Evolutionary conservation across 2,113 vertebrate genomes (phyloP).

Genomic region (Corydoras sp.): DNA sequence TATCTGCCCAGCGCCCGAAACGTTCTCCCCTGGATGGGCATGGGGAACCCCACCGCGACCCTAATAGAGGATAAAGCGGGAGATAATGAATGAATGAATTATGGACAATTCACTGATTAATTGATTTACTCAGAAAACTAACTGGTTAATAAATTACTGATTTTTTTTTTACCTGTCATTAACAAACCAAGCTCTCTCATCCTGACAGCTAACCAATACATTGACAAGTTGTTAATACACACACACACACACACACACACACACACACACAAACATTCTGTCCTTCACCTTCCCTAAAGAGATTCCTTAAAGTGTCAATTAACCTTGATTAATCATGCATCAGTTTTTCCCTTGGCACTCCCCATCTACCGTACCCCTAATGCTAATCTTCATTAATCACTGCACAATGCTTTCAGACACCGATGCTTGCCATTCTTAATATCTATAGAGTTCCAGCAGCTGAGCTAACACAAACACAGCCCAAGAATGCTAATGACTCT

Average conservation of each 20-base stretch:
- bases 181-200: not conserved
- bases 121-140: not conserved
- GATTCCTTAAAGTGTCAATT: constrained; percentile 30
- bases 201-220: not conserved
- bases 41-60: too few species aligned
- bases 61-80: too few species aligned
- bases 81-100: too few species aligned
- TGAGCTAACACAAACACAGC: constrained; percentile 5
- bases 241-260: constrained; percentile 15
- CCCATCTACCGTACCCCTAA: not conserved
- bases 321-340: constrained; percentile 21
- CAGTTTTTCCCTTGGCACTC: not conserved
- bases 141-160: not conserved
- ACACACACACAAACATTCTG: constrained; percentile 13
- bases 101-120: too few species aligned
- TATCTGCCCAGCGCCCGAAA: too few species aligned
- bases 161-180: too few species aligned
- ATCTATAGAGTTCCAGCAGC: not conserved
- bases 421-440: not conserved
- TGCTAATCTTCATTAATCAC: not conserved
- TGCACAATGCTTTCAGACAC: not conserved
- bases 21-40: too few species aligned
- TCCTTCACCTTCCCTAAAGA: constrained; percentile 5
- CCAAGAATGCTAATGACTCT: constrained; percentile 33
- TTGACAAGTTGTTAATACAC: not conserved